A percentile compares a stretch with the other conserved stretches of the same genome.
Conservation (phyloP, 2,888 invertebrate species). For the Serrognathus titanus region DNA sequence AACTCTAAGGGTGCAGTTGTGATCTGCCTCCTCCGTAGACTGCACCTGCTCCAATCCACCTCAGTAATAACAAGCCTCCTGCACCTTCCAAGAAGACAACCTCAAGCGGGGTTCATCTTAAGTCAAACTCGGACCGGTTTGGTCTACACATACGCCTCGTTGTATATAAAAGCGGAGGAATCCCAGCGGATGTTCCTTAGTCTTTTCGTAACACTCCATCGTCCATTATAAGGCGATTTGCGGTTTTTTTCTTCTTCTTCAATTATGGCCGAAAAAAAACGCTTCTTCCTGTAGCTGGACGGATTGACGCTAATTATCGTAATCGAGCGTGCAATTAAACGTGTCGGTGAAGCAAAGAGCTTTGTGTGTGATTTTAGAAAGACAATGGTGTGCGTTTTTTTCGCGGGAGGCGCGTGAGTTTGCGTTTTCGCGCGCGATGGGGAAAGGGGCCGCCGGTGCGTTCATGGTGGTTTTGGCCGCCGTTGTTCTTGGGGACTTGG, state of each 20-base stretch:
- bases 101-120: no score
- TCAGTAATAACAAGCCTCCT: no score
- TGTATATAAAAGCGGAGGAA: not conserved
- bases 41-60: no score
- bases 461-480: not conserved
- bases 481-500: not conserved
- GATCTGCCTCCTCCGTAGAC: no score
- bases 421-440: constrained; percentile 9
- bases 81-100: no score
- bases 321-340: constrained; percentile 12
- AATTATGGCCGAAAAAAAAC: not conserved
- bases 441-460: constrained; percentile 6
- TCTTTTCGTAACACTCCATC: constrained; percentile 7
- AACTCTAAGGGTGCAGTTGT: no score
- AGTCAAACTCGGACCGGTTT: no score
- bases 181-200: constrained; percentile 9
- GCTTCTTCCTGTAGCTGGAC: not conserved
- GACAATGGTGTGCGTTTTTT: constrained; percentile 14
- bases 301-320: constrained; percentile 6
- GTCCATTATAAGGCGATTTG: constrained; percentile 15
- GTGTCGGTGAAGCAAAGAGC: constrained; percentile 13
- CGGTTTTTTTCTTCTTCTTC: not conserved
- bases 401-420: constrained; percentile 6
- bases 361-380: constrained; percentile 11
- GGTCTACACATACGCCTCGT: no score